phyloP scores from a whole-genome alignment of 2,113 vertebrate genomes.

The Oncorhynchus kisutch region DNA sequence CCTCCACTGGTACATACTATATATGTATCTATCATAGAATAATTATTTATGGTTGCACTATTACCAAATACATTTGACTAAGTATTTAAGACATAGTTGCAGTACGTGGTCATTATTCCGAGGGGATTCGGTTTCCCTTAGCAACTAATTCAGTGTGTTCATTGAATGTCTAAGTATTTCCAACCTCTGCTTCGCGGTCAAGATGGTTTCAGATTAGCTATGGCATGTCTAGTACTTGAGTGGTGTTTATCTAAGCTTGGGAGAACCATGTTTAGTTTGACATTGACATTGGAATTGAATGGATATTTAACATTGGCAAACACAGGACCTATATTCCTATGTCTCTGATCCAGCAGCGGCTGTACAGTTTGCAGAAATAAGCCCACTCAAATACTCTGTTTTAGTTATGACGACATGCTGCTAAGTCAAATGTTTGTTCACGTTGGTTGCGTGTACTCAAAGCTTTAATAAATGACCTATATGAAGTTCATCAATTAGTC shows the following conservation, averaged over 20 bases:
- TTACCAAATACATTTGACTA: neutral
- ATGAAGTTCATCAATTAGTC: neutral
- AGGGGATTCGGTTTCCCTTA: neutral
- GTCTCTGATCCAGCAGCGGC: constrained; percentile 17
- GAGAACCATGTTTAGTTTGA: neutral
- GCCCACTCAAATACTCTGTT: constrained; percentile 16
- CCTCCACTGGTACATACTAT: neutral
- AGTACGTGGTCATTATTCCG: neutral
- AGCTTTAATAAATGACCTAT: constrained; percentile 69
- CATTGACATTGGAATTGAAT: constrained; percentile 7
- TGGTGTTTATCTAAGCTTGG: too few species aligned
- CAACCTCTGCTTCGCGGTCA: neutral
- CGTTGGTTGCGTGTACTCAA: constrained; percentile 46
- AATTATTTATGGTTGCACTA: constrained; percentile 15
- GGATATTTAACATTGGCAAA: constrained; percentile 14
- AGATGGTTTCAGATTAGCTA: neutral
- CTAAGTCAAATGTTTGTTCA: constrained; percentile 31
- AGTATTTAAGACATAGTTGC: neutral
- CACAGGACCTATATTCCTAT: constrained; percentile 15
- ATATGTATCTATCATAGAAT: constrained; percentile 7
- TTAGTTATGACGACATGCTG: constrained; percentile 37
- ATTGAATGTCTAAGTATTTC: neutral
- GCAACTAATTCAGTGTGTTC: neutral
- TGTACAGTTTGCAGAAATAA: constrained; percentile 21
- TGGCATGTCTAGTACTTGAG: neutral